These are phyloP conservation scores for Melipona bicolor DNA, from an alignment of 2,888 invertebrate genomes.

Conservation along the genomic window DNA sequence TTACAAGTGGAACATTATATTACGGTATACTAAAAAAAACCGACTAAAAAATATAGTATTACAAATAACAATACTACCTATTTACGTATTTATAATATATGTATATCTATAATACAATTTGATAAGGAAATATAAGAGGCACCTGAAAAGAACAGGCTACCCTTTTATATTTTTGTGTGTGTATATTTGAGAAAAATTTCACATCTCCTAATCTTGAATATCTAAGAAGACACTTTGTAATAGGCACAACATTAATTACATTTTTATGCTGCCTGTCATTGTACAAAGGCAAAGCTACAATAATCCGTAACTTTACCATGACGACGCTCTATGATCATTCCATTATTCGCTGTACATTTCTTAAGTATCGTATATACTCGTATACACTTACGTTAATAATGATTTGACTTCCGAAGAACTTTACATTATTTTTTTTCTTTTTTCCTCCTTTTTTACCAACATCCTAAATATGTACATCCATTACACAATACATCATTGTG, in stretches of 20 bases:
- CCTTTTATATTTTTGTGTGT: slow-evolving; percentile 25
- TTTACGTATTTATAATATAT: slow-evolving; percentile 55
- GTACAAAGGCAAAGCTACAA: slow-evolving; percentile 57
- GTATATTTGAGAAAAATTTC: slow-evolving; percentile 30
- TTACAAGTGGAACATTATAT: slow-evolving; percentile 45
- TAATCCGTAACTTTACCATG: slow-evolving; percentile 26
- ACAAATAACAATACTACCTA: slow-evolving; percentile 72
- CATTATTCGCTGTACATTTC: slow-evolving; percentile 27
- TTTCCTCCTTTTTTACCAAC: background rate
- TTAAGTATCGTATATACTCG: slow-evolving; percentile 30
- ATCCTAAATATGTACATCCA: slow-evolving; percentile 33
- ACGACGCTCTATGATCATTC: slow-evolving; percentile 14
- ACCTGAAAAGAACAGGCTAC: slow-evolving; percentile 74
- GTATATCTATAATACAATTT: slow-evolving; percentile 73
- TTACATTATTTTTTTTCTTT: background rate
- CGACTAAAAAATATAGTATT: slow-evolving; percentile 72
- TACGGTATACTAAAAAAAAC: slow-evolving; percentile 55
- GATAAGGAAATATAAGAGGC: slow-evolving; percentile 75
- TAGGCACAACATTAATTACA: slow-evolving; percentile 75
- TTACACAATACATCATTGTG: slow-evolving; percentile 11
- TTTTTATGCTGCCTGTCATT: slow-evolving; percentile 77
- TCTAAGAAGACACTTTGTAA: slow-evolving; percentile 68
- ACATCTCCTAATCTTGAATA: slow-evolving; percentile 35
- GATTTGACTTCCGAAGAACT: slow-evolving; percentile 7
- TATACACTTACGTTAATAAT: background rate